phyloP scores from a whole-genome alignment of 2,113 vertebrate species.

The Myiozetetes cayanensis region DNA sequence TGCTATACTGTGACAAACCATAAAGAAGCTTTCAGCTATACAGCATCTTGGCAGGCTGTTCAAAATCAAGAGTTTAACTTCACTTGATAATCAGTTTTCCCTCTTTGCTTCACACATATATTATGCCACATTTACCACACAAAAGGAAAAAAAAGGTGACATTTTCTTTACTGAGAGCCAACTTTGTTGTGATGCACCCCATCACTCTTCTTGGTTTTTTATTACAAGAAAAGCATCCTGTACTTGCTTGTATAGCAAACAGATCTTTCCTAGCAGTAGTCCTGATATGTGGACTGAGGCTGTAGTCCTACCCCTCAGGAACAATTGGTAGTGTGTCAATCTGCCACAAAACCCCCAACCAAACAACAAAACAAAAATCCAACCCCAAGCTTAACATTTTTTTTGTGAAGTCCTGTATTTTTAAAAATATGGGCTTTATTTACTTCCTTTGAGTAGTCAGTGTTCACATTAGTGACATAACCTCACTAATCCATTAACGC shows the following conservation, averaged over 20 bases:
- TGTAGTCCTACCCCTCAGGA: background rate
- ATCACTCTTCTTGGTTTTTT: background rate
- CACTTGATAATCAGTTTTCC: background rate
- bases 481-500: background rate
- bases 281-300: background rate
- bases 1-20: constrained; percentile 34
- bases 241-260: background rate
- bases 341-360: background rate
- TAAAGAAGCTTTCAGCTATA: constrained; percentile 26
- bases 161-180: background rate
- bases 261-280: background rate
- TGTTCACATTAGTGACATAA: background rate
- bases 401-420: background rate
- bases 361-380: background rate
- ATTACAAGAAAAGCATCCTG: background rate
- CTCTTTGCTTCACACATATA: constrained; percentile 2
- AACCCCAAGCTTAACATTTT: background rate
- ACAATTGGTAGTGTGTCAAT: background rate
- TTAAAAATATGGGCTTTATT: background rate
- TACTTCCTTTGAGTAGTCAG: background rate
- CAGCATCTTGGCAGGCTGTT: background rate
- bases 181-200: background rate
- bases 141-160: background rate
- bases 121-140: background rate
- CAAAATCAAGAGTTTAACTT: constrained; percentile 31